Evolutionary conservation across 2,797 vertebrate species (phyloP).

Genomic region (Hypotaenidia okinawae): DNA sequence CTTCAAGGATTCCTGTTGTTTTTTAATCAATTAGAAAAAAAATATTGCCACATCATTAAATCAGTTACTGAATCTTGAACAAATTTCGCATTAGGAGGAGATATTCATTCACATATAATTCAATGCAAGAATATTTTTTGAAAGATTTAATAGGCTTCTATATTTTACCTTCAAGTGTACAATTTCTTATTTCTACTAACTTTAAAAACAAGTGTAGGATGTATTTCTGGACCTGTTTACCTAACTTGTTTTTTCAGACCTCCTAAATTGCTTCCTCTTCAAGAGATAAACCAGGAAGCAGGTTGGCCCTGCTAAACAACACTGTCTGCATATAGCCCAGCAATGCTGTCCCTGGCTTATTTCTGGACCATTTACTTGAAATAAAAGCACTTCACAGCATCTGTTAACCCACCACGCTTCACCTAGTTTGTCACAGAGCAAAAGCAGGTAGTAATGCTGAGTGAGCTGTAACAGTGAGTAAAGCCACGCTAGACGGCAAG

Average conservation of each 20-base stretch:
- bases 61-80: not conserved
- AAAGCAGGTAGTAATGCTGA: not conserved
- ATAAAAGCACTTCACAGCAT: not conserved
- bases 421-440: not conserved
- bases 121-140: not conserved
- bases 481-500: not conserved
- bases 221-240: not conserved
- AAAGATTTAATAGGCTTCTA: not conserved
- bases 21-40: conserved; percentile 30
- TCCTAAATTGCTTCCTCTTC: not conserved
- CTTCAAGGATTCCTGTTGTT: conserved; percentile 85
- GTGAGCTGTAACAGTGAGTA: not conserved
- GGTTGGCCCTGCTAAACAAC: not conserved
- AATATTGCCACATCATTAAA: not conserved
- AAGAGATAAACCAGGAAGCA: not conserved
- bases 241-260: not conserved
- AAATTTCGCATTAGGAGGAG: not conserved
- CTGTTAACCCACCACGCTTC: not conserved
- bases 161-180: not conserved
- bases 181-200: not conserved
- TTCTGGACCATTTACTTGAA: not conserved
- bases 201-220: not conserved
- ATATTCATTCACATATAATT: not conserved
- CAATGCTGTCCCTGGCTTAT: not conserved
- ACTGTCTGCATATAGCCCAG: not conserved